A percentile compares a stretch with the other conserved stretches of the same genome.
These are phyloP conservation scores for Morpho helenor DNA, from an alignment of 2,888 invertebrate species.

Conservation along the genomic window DNA sequence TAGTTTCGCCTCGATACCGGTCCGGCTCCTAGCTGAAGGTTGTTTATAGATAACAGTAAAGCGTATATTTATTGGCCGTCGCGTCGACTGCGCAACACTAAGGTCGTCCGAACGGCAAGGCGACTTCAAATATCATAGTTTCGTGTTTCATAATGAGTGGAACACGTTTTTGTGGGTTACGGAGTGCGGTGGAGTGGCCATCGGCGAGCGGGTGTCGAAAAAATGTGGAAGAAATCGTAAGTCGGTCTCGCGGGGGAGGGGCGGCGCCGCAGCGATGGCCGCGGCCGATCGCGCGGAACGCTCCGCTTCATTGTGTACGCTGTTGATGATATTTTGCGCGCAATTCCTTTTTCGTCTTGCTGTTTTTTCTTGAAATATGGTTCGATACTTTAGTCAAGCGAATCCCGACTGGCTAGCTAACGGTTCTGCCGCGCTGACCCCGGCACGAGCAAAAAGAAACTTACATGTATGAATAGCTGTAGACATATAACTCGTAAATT, in stretches of 20 bases:
- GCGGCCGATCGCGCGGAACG: conserved; percentile 60
- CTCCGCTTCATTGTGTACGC: conserved; percentile 59
- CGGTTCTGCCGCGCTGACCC: conserved; percentile 26
- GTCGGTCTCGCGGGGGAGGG: conserved; percentile 1
- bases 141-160: conserved; percentile 74
- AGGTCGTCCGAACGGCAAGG: conserved; percentile 49
- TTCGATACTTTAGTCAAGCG: conserved; percentile 32
- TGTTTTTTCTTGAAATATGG: conserved; percentile 33
- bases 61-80: conserved; percentile 64
- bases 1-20: conserved; percentile 74
- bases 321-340: conserved; percentile 35
- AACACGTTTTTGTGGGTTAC: conserved; percentile 65
- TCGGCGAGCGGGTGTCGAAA: conserved; percentile 18
- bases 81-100: conserved; percentile 56
- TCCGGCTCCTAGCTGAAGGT: conserved; percentile 61
- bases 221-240: conserved; percentile 21
- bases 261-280: conserved; percentile 41
- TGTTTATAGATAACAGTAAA: conserved; percentile 74
- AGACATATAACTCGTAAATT: conserved; percentile 12
- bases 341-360: conserved; percentile 35
- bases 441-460: conserved; percentile 15
- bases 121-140: conserved; percentile 70
- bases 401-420: conserved; percentile 29
- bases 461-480: conserved; percentile 15
- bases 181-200: conserved; percentile 50